Base-by-base conservation (phyloP, 1,140 invertebrate genomes). In the Panagrolaimus sp. region DNA sequence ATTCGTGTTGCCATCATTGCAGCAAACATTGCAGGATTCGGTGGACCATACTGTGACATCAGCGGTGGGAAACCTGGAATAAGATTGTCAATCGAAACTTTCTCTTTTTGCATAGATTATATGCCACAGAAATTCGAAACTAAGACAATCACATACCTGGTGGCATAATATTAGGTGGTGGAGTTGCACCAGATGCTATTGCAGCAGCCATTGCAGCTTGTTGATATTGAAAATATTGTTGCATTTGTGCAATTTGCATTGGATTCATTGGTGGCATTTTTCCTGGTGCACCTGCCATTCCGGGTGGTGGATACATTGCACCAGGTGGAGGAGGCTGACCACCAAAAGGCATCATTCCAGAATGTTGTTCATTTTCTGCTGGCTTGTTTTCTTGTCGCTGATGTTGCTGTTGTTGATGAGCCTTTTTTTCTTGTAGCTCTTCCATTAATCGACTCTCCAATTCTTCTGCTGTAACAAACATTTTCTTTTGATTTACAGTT, bases 391-490 rank as follows among this genome's bases (percentile, higher is more conserved):
- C 7, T 38, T 38, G 31, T 38, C 7, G 31, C 31, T 38, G 31
- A n/a, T n/a, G n/a, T n/a, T n/a, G n/a, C n/a, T n/a, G n/a, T n/a
- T n/a, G n/a, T n/a, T n/a, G n/a, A 2, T n/a, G 47, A 8, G 43
- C 20, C 14, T 68, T 47, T 1, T 47, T n/a, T 14, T 5, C 31
- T 57, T 57, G 46, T 8, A 47, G 25, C 20, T 70, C 64, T 46
- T 62, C n/a, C 43, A 70, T 38, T 7, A 72, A 38, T 53, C 63
- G 38, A 13, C 46, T 31, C 38, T 72, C 71, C 27, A 72, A 64
- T 44, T 72, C 71, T 31, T 68, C 66, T 8, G 67, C 63, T 5
- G 71, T 65, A 0, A 68, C 31, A 16, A 20, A 20, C 20, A 11
- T 53, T 23, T n/a, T 57, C 16, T 20, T 20, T 57, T 57, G 20